Percentiles rank a stretch among this genome's conserved stretches.
These are phyloP conservation scores for Trachurus trachurus DNA, from an alignment of 2,797 vertebrate species.

Conservation along the genomic window DNA sequence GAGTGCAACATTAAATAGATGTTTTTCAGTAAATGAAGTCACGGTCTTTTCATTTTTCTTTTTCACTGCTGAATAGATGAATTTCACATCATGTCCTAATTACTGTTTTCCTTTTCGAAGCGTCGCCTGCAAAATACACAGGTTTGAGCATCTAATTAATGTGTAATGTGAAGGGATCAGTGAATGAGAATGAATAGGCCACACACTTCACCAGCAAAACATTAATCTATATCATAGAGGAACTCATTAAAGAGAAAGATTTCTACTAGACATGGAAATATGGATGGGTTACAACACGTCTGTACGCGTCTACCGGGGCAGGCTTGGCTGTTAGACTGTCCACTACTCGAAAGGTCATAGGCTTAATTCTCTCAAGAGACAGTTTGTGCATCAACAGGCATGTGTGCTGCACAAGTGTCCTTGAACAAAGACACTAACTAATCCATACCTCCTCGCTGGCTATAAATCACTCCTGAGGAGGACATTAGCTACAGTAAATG, in stretches of 20 bases:
- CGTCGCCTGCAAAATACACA: neutral
- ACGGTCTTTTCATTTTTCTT: neutral
- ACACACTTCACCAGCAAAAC: neutral
- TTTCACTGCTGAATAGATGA: neutral
- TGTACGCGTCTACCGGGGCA: neutral
- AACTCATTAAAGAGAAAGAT: neutral
- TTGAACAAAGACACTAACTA: slow-evolving; percentile 38
- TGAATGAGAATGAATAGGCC: neutral
- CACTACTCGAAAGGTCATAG: slow-evolving; percentile 33
- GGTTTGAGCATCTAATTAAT: slow-evolving; percentile 1
- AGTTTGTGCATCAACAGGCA: slow-evolving; percentile 23
- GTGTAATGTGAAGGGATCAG: neutral
- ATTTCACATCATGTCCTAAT: neutral
- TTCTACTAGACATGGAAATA: neutral
- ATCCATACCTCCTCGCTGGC: slow-evolving; percentile 9
- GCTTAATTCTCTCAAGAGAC: slow-evolving; percentile 25
- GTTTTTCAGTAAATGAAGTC: slow-evolving; percentile 7
- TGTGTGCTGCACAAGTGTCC: slow-evolving; percentile 45
- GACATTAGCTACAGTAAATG: slow-evolving; percentile 35
- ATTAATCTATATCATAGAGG: neutral
- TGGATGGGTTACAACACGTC: neutral
- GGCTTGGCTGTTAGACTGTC: neutral
- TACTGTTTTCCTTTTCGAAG: neutral
- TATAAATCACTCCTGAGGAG: slow-evolving; percentile 38
- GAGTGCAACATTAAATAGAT: neutral